These are phyloP conservation scores for Rhinatrema bivittatum DNA, from an alignment of 2,797 vertebrate species.

Conservation along the genomic window DNA sequence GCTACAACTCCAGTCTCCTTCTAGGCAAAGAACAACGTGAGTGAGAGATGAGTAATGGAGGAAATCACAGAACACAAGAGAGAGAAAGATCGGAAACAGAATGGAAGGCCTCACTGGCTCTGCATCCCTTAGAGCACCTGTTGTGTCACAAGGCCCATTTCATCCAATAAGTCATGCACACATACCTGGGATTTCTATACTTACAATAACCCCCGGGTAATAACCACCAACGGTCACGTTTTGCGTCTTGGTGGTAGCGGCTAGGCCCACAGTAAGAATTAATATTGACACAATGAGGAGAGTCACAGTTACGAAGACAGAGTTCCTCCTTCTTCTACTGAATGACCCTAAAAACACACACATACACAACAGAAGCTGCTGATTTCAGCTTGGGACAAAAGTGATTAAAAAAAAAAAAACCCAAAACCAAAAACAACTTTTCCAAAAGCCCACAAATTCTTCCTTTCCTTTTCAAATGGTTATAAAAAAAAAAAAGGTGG, in stretches of 20 bases:
- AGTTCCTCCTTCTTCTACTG: slow-evolving; percentile 92
- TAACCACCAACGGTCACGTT: slow-evolving; percentile 97
- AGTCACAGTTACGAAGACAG: slow-evolving; percentile 86
- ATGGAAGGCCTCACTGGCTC: no score
- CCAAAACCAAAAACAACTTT: slow-evolving; percentile 6
- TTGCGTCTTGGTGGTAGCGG: slow-evolving; percentile 92
- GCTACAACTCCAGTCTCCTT: no score
- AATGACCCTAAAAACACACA: slow-evolving; percentile 85
- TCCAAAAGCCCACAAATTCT: neutral
- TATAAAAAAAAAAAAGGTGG: neutral
- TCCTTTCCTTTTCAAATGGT: neutral
- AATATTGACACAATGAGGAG: slow-evolving; percentile 89
- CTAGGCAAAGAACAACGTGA: no score
- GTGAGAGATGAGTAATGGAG: no score
- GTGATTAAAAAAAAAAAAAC: neutral
- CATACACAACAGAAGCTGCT: slow-evolving; percentile 43
- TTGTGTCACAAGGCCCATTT: slow-evolving; percentile 24
- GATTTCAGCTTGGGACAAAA: slow-evolving; percentile 19
- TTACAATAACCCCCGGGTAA: slow-evolving; percentile 96
- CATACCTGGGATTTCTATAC: slow-evolving; percentile 55
- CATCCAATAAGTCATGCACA: slow-evolving; percentile 29
- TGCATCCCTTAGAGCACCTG: no score
- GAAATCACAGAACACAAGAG: no score
- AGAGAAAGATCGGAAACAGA: no score
- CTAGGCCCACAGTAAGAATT: slow-evolving; percentile 90